A percentile compares a stretch with the other conserved stretches of the same genome.
Evolutionary conservation across 2,113 vertebrate species (phyloP).

Genomic region (Leptodactylus fuscus): DNA sequence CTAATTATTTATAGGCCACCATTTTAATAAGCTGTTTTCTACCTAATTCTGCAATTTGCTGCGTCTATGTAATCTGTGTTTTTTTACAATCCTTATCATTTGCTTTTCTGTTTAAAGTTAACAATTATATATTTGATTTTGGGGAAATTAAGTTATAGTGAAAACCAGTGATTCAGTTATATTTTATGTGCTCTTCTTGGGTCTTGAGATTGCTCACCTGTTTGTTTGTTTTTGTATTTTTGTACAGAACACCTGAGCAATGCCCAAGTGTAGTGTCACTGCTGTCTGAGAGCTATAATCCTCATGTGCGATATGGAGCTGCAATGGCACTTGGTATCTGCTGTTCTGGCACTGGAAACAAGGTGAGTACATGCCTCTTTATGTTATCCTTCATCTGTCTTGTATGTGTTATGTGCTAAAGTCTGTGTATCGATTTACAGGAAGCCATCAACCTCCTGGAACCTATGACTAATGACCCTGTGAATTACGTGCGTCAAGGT

Average conservation of each 20-base stretch:
- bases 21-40: too few species aligned
- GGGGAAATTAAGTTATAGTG: too few species aligned
- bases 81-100: too few species aligned
- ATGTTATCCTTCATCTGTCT: not conserved
- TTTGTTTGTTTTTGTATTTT: too few species aligned
- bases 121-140: too few species aligned
- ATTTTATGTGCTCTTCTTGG: not conserved
- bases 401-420: not conserved
- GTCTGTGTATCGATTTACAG: conserved; percentile 69
- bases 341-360: conserved; percentile 97
- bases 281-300: conserved; percentile 98
- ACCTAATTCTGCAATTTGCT: too few species aligned
- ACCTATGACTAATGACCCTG: conserved; percentile 98
- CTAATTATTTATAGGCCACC: too few species aligned
- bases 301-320: conserved; percentile 96
- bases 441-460: conserved; percentile 98
- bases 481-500: conserved; percentile 97
- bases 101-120: too few species aligned
- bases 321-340: conserved; percentile 98
- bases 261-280: conserved; percentile 97
- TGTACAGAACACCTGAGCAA: conserved; percentile 92
- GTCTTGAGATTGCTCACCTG: not conserved
- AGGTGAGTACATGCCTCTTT: conserved; percentile 75
- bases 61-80: too few species aligned
- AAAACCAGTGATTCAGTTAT: too few species aligned